phyloP scores from a whole-genome alignment of 2,888 invertebrate species.

The Amblyjoppa proteus region DNA sequence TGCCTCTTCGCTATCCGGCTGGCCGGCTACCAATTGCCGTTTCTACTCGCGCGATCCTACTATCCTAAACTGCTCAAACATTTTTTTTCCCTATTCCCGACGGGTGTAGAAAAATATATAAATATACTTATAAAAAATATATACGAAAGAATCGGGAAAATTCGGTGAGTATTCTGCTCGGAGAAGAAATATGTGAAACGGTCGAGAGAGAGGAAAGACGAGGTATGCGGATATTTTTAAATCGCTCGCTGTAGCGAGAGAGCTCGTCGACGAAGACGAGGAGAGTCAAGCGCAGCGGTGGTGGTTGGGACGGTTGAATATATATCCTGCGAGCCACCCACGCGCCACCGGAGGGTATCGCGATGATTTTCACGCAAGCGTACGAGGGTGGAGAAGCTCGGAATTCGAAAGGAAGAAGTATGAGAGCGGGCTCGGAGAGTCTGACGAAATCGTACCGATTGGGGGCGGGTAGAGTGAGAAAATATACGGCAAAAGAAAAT shows the following conservation, averaged over 20 bases:
- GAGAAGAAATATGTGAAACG: slow-evolving; percentile 54
- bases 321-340: slow-evolving; percentile 50
- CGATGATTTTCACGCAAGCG: slow-evolving; percentile 27
- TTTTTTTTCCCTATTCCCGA: not conserved
- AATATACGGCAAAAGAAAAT: not conserved
- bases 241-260: slow-evolving; percentile 55
- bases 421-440: not conserved
- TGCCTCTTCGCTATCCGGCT: slow-evolving; percentile 25
- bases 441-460: not conserved
- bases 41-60: slow-evolving; percentile 28
- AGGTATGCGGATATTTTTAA: slow-evolving; percentile 75
- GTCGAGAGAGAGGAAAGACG: slow-evolving; percentile 50
- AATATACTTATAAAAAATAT: not conserved
- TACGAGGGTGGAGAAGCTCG: not conserved
- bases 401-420: slow-evolving; percentile 7
- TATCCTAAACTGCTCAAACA: not conserved
- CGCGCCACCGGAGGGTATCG: slow-evolving; percentile 46
- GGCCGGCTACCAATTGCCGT: slow-evolving; percentile 37
- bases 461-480: not conserved
- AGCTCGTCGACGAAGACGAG: slow-evolving; percentile 15
- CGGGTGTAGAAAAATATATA: not conserved
- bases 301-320: slow-evolving; percentile 28
- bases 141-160: not conserved
- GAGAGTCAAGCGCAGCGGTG: slow-evolving; percentile 14
- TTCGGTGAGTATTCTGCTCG: not conserved